A percentile compares a stretch with the other conserved stretches of the same genome.
Conservation (phyloP, 2,797 vertebrate genomes). For the Otus scops region DNA sequence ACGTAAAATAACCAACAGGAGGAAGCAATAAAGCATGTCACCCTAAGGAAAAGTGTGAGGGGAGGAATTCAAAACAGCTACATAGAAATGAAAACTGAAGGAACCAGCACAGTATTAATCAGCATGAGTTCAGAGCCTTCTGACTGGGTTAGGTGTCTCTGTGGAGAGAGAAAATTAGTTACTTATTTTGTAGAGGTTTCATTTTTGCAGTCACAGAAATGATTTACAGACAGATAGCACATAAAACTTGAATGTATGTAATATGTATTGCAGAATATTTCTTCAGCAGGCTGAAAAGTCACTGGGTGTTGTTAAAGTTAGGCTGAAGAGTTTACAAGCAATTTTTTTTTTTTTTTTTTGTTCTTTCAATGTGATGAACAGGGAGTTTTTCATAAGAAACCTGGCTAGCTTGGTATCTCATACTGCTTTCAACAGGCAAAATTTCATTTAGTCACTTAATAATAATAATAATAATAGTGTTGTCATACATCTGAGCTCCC, state of each 20-base stretch:
- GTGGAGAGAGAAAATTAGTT: conserved; percentile 12
- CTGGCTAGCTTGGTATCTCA: not conserved
- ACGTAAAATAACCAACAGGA: not conserved
- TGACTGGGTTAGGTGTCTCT: not conserved
- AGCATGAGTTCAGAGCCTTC: conserved; percentile 4
- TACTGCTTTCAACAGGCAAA: not conserved
- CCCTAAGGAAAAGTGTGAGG: not conserved
- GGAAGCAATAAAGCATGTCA: conserved; percentile 13
- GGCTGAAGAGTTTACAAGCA: not conserved
- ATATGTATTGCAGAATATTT: not conserved
- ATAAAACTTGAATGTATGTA: not conserved
- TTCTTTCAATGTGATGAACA: not conserved
- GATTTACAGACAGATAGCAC: not conserved
- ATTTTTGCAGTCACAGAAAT: not conserved
- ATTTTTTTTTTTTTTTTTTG: not conserved
- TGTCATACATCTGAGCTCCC: not conserved
- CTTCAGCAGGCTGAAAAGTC: not conserved
- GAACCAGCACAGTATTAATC: not conserved
- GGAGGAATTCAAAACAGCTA: not conserved
- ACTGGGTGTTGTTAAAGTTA: not conserved
- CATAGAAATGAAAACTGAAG: not conserved
- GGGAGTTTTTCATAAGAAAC: not conserved
- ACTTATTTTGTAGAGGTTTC: conserved; percentile 2
- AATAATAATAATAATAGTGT: not conserved
- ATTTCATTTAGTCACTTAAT: not conserved